Evolutionary conservation across 2,797 vertebrate genomes (phyloP), one percentile per base, ranked within the genome.

Genomic region (Podarcis siculus): DNA sequence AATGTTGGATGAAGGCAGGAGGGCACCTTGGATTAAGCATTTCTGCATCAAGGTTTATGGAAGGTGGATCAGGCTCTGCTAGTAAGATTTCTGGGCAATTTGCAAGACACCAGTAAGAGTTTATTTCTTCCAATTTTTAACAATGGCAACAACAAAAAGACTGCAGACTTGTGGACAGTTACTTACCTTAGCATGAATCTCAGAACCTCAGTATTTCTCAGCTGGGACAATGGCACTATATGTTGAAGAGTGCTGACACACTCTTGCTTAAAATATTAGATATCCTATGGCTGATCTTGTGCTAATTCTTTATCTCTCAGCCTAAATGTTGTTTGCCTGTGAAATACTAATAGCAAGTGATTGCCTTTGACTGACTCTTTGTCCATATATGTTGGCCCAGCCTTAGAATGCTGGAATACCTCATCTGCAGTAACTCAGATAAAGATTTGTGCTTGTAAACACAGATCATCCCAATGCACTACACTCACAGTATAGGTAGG

Each of bases 1-100:
- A 86, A 90, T 92, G 87, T 1, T 92, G 90, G 77, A 87, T 76
- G 72, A 87, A 79, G 58, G 66, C 45, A 87, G 82, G 27, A 90
- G 79, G 67, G 83, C 87, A 61, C 32, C 35, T 5, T 86, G 61
- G 82, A 13, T 86, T 55, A 86, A 35, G 30, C 35, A 27, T 66
- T 91, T 78, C 92, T 87, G 17, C 55, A 85, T 79, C 80, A n/a
- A 90, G 88, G 61, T 13, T 35, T 4, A 21, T 39, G 35, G 79
- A 67, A 66, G 35, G 25, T 27, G 67, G 80, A 30, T 6, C 2
- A 27, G 58, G 35, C 21, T 64, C 58, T 64, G 3, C 32, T 80
- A 32, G 19, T 7, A 61, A 55, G 42, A 45, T 78, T 80, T 80
- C 58, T 64, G 58, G 23, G n/a, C 17, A 4, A 10, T 79, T 58